Base-by-base conservation (phyloP, 2,888 invertebrate genomes). In the Drosophila neoperkinsi region DNA sequence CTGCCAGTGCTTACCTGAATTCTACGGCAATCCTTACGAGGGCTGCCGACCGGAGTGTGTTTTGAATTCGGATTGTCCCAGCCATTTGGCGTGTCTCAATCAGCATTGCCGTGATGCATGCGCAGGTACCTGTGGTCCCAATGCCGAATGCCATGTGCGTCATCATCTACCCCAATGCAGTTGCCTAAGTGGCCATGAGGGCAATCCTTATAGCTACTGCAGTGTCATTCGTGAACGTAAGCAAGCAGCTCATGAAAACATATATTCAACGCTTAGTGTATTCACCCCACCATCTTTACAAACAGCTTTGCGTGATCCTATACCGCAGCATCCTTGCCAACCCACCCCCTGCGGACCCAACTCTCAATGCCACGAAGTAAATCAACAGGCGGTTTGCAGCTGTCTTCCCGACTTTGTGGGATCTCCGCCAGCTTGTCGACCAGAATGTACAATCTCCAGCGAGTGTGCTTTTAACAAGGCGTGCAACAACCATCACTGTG, bases 91-190 rank as follows among this genome's bases (percentile, higher is more conserved):
- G 21, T 97, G 97, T 85, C 93, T 96, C 9, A 95, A 95, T 79
- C 96, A 95, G 77, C 96, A 96, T 93, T 97, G 97, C 91, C 94
- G 94, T 88, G 96, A 97, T 93, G 97, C 97, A 21, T 97, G 97
- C 87, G 95, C 96, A 4, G 96, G 96, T 83, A 95, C 95, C 21
- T 97, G 97, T 90, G 96, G 96, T 7, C 94, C 95, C 71, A 96
- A 96, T 84, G 96, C 97, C n/a, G 93, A 95, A 41, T 97, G 97
- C 88, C 95, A 95, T 93, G 96, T 96, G 16, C 94, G 96, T 18
- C 96, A 96, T 88, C 96, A 96, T 93, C 90, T 96, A 85, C 95
- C 96, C 68, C 94, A 95, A 51, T 96, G 97, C 89, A 95, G 94
- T 65, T 97, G 97, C 90, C 93, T 95, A 25, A 92, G 94, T 61